Conservation (phyloP, 2,797 vertebrate species). For the Bucorvus abyssinicus region DNA sequence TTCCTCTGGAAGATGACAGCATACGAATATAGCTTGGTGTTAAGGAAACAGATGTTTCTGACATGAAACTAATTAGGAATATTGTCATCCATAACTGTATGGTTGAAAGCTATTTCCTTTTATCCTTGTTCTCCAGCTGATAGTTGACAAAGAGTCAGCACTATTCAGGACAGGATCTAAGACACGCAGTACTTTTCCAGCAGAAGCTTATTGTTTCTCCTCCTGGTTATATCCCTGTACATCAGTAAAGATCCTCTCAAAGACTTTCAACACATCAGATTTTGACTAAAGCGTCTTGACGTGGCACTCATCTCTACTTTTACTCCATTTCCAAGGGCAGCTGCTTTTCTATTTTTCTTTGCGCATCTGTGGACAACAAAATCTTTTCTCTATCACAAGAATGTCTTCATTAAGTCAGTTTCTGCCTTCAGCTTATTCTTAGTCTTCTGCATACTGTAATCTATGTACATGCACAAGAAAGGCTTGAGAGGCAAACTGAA, state of each 20-base stretch:
- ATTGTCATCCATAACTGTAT: not conserved
- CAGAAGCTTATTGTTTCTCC: not conserved
- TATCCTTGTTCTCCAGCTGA: not conserved
- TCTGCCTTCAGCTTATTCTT: slow-evolving; percentile 63
- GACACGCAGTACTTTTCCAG: not conserved
- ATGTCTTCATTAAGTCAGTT: slow-evolving; percentile 63
- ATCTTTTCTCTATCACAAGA: slow-evolving; percentile 61
- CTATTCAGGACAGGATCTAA: not conserved
- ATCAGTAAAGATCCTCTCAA: not conserved
- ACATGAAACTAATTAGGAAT: not conserved
- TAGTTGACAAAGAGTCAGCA: not conserved
- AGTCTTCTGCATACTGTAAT: slow-evolving; percentile 39
- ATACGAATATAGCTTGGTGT: not conserved
- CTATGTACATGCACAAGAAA: slow-evolving; percentile 53
- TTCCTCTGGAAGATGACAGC: not conserved
- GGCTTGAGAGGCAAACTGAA: slow-evolving; percentile 49
- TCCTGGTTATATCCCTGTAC: not conserved
- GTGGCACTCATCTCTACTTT: slow-evolving; percentile 32
- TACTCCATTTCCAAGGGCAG: slow-evolving; percentile 59
- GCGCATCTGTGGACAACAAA: slow-evolving; percentile 65
- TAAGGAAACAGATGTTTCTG: not conserved
- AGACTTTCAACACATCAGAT: slow-evolving; percentile 12
- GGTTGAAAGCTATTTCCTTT: not conserved
- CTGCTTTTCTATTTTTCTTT: slow-evolving; percentile 67
- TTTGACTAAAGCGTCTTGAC: slow-evolving; percentile 36